Base-by-base conservation (phyloP, 2,888 invertebrate genomes). In the Zaprionus lineosus region DNA sequence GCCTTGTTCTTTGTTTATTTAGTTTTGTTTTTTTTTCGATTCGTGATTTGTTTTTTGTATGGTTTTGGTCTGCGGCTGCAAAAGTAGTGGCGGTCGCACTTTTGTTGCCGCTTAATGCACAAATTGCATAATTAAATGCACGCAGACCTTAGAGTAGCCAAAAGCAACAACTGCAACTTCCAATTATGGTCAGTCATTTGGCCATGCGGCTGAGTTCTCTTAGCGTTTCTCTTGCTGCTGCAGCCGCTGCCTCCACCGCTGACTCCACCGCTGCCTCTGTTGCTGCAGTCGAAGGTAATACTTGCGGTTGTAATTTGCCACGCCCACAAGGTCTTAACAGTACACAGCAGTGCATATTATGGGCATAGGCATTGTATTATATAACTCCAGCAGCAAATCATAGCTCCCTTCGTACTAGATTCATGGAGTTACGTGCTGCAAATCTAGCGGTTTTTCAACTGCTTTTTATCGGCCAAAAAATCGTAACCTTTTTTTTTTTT, bases 91-190 rank as follows among this genome's bases (percentile, higher is more conserved):
- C n/a, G n/a, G n/a, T n/a, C n/a, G n/a, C n/a, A n/a, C 14, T 39
- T 33, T 28, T 28, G 43, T 33, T 44, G 46, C 21, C 53, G 46
- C 52, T 60, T 64, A 82, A 74, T 78, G 84, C 84, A 77, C 74
- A 84, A 84, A 84, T 82, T 79, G 79, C 79, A 82, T 74, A 79
- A 79, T 79, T 79, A 82, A 84, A 72, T 74, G 84, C 84, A 84
- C 82, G 79, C 84, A 84, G 74, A 84, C 78, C 82, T 79, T 64
- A 68, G 60, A 64, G 47, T 68, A 61, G 58, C 43, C 58, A 62
- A 48, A 55, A 46, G 52, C 50, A 58, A n/a, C 31, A 34, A 3
- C 7, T 4, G 16, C 37, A 36, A 62, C 50, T 29, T 67, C 57
- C 74, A 77, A 82, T 82, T 79, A 77, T 84, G 74, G 72, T 71